These are phyloP conservation scores for Rhinichthys klamathensis DNA, from an alignment of 2,113 vertebrate genomes.

Conservation along the genomic window DNA sequence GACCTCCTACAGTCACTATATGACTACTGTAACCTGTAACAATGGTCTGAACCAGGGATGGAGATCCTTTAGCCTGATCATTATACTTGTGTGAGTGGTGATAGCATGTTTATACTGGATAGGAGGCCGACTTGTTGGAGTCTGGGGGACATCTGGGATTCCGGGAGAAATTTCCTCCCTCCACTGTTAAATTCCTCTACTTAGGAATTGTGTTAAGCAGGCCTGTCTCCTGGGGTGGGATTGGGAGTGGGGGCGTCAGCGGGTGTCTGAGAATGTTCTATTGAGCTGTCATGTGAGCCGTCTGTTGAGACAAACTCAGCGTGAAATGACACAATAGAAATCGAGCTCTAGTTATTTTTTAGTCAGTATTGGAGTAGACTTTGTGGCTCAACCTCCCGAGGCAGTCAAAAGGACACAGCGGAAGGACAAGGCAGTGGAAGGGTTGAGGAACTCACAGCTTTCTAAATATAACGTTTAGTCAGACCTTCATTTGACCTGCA, in stretches of 20 bases:
- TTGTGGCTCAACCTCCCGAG: neutral
- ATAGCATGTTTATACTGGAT: neutral
- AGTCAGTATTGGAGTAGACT: neutral
- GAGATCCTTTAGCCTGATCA: neutral
- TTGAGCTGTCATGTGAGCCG: neutral
- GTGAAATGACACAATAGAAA: neutral
- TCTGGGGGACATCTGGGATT: conserved; percentile 10
- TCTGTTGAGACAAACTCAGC: neutral
- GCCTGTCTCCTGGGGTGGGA: neutral
- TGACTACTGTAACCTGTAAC: neutral
- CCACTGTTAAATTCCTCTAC: conserved; percentile 24
- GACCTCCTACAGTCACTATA: neutral
- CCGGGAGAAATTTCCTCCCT: neutral
- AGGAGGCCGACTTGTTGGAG: conserved; percentile 18
- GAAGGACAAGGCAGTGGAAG: neutral
- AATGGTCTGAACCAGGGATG: neutral
- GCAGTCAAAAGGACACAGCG: neutral
- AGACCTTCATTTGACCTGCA: neutral
- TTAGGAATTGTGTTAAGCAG: neutral
- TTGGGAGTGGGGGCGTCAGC: neutral
- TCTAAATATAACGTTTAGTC: conserved; percentile 3
- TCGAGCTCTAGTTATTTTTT: neutral
- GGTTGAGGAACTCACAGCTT: neutral
- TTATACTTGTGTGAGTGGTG: neutral
- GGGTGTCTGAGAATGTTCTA: conserved; percentile 23